These are phyloP conservation scores for Nothoprocta perdicaria DNA, from an alignment of 2,113 vertebrate genomes.

Conservation along the genomic window DNA sequence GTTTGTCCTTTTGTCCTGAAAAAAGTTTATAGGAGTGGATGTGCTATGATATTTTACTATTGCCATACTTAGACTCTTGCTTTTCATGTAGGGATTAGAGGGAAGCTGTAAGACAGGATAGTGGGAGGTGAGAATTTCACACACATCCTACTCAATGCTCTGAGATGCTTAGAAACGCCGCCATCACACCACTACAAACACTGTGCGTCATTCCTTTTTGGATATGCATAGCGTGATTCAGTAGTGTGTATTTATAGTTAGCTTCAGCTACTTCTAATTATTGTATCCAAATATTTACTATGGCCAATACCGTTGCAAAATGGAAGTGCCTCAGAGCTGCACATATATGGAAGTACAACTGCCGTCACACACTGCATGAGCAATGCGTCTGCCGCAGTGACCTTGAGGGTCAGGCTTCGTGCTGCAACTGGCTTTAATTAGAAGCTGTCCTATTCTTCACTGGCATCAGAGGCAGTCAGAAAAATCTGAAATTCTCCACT, in stretches of 20 bases:
- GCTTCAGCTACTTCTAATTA: slow-evolving; percentile 4
- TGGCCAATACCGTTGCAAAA: background rate
- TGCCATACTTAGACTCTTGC: slow-evolving; percentile 28
- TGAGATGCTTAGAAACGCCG: background rate
- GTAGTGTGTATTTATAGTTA: slow-evolving; percentile 21
- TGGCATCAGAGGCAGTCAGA: background rate
- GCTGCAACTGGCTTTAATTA: background rate
- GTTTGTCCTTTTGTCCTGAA: background rate
- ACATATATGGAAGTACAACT: background rate
- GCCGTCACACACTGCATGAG: fast-evolving
- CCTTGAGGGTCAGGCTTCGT: slow-evolving; percentile 6
- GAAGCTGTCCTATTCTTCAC: background rate
- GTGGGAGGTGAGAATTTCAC: slow-evolving; percentile 60
- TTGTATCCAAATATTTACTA: slow-evolving; percentile 61
- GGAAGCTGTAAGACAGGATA: slow-evolving; percentile 54
- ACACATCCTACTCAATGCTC: slow-evolving; percentile 18
- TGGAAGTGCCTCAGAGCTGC: background rate
- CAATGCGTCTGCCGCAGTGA: background rate
- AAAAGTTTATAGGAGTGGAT: background rate
- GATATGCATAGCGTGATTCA: background rate
- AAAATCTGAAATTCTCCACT: background rate
- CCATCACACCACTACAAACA: background rate
- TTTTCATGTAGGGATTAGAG: slow-evolving; percentile 40
- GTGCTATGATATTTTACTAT: background rate
- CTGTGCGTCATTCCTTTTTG: background rate